A percentile compares a stretch with the other conserved stretches of the same genome.
Evolutionary conservation across 2,113 vertebrate genomes (phyloP).

Genomic region (Choloepus hoffmanni): DNA sequence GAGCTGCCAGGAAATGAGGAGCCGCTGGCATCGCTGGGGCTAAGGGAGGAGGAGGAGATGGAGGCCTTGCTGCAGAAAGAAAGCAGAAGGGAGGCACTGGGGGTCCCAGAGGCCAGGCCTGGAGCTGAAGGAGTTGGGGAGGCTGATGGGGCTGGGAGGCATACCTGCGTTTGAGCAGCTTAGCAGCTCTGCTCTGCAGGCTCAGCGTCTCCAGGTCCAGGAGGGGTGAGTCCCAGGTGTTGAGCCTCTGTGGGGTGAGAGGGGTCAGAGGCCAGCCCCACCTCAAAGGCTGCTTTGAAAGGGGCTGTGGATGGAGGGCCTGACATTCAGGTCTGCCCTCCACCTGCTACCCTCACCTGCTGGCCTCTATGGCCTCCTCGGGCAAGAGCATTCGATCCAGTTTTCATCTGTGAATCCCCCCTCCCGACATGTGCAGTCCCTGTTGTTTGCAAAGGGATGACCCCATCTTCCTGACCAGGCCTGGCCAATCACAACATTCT

Average conservation of each 20-base stretch:
- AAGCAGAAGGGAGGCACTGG: not conserved
- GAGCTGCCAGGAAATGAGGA: constrained; percentile 86
- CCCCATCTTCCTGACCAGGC: not conserved
- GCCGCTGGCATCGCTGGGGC: constrained; percentile 65
- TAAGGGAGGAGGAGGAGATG: constrained; percentile 62
- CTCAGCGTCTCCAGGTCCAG: constrained; percentile 88
- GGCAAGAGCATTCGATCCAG: not conserved
- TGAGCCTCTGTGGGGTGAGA: constrained; percentile 74
- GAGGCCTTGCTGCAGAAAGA: constrained; percentile 84
- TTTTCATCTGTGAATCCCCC: not conserved
- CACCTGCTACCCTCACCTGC: not conserved
- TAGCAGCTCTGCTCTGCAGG: constrained; percentile 89
- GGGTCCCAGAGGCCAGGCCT: not conserved
- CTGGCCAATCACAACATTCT: not conserved
- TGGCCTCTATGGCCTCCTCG: not conserved
- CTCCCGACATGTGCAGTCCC: not conserved
- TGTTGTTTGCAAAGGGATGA: not conserved
- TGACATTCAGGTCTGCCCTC: not conserved
- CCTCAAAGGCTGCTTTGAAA: not conserved
- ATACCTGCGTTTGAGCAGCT: constrained; percentile 90
- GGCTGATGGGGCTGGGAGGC: accelerated
- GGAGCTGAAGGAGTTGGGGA: accelerated
- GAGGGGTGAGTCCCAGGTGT: constrained; percentile 83
- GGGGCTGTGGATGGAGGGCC: not conserved
- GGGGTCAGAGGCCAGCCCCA: not conserved